Base-by-base conservation (phyloP, 30 jellyfish, hydroid and myxozoan genomes). In the Pseudorhiza aurosa region DNA sequence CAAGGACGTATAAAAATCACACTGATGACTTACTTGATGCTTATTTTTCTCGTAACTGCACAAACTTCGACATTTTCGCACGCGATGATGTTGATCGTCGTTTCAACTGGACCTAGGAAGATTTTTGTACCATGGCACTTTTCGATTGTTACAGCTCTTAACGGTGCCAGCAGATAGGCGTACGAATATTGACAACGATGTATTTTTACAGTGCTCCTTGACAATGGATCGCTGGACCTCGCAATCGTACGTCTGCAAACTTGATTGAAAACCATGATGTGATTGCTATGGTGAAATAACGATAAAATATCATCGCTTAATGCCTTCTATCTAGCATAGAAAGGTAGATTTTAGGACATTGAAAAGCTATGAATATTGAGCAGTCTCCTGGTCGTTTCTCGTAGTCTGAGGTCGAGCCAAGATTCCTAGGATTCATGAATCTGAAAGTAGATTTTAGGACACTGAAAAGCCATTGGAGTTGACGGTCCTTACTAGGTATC, bases 121-220 rank as follows among this genome's bases (percentile, higher is more conserved):
- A 92, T 68, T 51, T 87, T 86, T 4, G 98, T n/a, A 45, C 81
- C 95, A 59, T 92, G 98, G 47, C 98, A 92, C 40, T 92, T 92
- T 63, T 92, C 98, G 46, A 92, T 64, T 24, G 85, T 43, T 4
- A 92, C 96, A 14, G 96, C 70, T 26, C 96, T 90, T n/a, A 92
- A 49, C 12, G 95, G 96, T 17, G 98, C 60, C 43, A 92, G 77
- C 53, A 92, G 47, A 57, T 85, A 92, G 64, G 80, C 72, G 72
- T 85, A 81, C 7, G 98, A 92, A 60, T 92, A 77, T 72, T 92
- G 98, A 60, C 98, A 92, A 0, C 98, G 95, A 39, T 85, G 96
- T 5, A 92, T 51, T 42, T 85, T 92, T 10, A 85, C 96, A 40
- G 82, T 68, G 76, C 95, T 71, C 57, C 55, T 65, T 10, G 92